phyloP scores from a whole-genome alignment of 2,113 vertebrate species.

The Zosterops pallidus region DNA sequence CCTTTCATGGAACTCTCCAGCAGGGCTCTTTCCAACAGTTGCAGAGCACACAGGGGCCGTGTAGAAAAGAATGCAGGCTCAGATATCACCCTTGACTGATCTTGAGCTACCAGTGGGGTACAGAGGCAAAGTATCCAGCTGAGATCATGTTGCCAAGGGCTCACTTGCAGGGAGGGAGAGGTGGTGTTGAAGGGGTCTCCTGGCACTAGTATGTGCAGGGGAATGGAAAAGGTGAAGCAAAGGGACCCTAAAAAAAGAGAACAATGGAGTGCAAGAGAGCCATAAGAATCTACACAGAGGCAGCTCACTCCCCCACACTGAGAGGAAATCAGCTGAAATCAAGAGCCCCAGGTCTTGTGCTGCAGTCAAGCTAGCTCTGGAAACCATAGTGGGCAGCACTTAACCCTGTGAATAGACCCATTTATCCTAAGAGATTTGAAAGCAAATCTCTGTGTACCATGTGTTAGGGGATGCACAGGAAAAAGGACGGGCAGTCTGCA shows the following conservation, averaged over 20 bases:
- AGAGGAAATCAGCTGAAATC: background rate
- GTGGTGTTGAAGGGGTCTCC: background rate
- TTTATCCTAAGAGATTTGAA: background rate
- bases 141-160: background rate
- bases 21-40: conserved; percentile 15
- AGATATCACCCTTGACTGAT: conserved; percentile 50
- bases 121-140: background rate
- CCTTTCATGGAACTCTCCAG: conserved; percentile 38
- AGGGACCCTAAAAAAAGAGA: background rate
- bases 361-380: background rate
- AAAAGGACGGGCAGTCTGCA: background rate
- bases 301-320: background rate
- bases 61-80: conserved; percentile 31
- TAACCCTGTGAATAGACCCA: background rate
- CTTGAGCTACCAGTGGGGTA: background rate
- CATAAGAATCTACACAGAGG: background rate
- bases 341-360: background rate
- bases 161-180: background rate
- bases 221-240: background rate
- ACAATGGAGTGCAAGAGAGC: background rate
- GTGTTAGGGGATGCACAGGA: background rate
- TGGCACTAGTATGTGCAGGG: background rate
- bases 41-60: background rate
- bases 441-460: background rate
- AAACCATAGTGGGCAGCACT: background rate